phyloP scores from a whole-genome alignment of 2,113 vertebrate genomes.

The Arenaria interpres region DNA sequence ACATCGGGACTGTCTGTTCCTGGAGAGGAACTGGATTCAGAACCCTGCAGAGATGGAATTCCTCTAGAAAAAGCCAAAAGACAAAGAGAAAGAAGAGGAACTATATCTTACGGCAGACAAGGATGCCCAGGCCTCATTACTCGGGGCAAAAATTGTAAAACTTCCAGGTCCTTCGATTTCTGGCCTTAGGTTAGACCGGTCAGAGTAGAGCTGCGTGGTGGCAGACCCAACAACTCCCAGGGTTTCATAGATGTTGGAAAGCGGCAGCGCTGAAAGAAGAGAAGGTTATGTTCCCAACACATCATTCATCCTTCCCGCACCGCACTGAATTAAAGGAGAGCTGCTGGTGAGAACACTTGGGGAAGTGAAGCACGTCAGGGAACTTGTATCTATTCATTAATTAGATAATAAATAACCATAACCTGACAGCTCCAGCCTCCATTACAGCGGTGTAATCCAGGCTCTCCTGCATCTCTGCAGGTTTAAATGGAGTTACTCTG shows the following conservation, averaged over 20 bases:
- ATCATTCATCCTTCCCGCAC: not conserved
- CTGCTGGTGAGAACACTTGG: not conserved
- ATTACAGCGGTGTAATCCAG: not conserved
- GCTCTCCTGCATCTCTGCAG: not conserved
- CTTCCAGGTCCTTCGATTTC: conserved; percentile 94
- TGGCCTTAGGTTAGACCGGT: conserved; percentile 84
- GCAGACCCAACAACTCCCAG: conserved; percentile 88
- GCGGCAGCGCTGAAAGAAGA: conserved; percentile 82
- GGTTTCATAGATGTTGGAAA: conserved; percentile 94
- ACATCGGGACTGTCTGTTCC: not conserved
- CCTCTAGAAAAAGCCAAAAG: not conserved
- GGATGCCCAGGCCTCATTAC: conserved; percentile 92
- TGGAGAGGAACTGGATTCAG: not conserved
- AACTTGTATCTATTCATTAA: not conserved
- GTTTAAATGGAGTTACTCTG: not conserved
- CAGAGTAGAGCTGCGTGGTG: conserved; percentile 93
- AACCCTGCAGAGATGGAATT: not conserved
- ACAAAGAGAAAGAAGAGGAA: not conserved
- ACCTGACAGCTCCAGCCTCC: not conserved
- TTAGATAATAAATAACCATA: not conserved
- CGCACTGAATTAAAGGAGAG: not conserved
- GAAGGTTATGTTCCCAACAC: not conserved
- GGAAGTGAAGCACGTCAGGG: not conserved
- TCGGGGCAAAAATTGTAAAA: conserved; percentile 96
- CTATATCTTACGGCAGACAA: conserved; percentile 84